Evolutionary conservation across 64 coral and sea anemone genomes (phyloP).

Genomic region (Actinia equina): DNA sequence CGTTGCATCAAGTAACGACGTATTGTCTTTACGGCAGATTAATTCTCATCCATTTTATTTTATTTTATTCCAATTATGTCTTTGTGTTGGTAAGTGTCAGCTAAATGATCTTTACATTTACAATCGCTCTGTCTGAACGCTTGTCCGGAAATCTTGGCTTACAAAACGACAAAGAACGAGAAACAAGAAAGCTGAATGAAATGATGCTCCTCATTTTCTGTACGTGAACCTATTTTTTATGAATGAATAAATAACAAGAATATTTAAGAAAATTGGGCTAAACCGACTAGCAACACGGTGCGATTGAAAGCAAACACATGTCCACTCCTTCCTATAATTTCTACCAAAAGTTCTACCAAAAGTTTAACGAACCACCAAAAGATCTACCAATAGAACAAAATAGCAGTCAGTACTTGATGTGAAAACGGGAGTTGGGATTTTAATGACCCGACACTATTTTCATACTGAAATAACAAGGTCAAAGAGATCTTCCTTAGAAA

Average conservation of each 20-base stretch:
- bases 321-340: not conserved
- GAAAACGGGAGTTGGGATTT: not conserved
- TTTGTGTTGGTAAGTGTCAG: not conserved
- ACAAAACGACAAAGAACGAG: not conserved
- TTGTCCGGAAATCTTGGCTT: not conserved
- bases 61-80: not conserved
- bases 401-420: not conserved
- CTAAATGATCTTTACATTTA: not conserved
- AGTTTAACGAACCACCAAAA: not conserved
- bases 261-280: not conserved
- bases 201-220: not conserved
- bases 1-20: not conserved
- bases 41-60: not conserved
- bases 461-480: not conserved
- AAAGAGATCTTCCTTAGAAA: not conserved
- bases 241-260: not conserved
- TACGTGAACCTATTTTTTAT: not conserved
- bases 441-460: not conserved
- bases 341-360: no score
- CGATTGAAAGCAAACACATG: not conserved
- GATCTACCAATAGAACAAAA: not conserved
- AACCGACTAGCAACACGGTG: no score
- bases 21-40: not conserved
- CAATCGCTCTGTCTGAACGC: not conserved
- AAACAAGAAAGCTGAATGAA: no score